Percentiles rank a stretch among this genome's conserved stretches.
These are phyloP conservation scores for Nannoperca australis DNA, from an alignment of 2,797 vertebrate species.

Conservation along the genomic window DNA sequence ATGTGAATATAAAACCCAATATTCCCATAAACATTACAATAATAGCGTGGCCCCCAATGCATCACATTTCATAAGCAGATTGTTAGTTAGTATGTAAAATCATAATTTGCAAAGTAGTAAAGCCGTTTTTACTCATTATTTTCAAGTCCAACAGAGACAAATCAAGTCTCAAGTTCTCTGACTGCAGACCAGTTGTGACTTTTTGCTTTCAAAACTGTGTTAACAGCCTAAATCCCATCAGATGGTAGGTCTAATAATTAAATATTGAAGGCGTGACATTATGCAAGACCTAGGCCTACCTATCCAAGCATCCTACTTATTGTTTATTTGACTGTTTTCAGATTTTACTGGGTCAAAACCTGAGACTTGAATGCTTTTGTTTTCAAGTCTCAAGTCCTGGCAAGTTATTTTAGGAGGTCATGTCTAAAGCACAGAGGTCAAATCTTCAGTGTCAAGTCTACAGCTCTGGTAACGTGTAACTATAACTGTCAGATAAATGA, in stretches of 20 bases:
- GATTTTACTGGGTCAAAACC: not conserved
- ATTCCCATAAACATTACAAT: no score
- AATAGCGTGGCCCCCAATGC: not conserved
- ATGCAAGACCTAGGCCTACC: no score
- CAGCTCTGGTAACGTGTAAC: not conserved
- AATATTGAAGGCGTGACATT: not conserved
- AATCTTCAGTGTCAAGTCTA: not conserved
- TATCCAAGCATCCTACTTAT: not conserved
- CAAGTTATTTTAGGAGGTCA: not conserved
- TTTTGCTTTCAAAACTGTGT: not conserved
- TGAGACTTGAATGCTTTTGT: not conserved
- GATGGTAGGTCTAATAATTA: not conserved
- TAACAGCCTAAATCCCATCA: not conserved
- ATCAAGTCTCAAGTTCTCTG: not conserved
- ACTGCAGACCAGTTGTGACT: no score
- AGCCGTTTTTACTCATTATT: no score
- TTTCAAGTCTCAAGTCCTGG: not conserved
- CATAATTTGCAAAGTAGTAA: no score
- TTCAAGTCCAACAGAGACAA: not conserved
- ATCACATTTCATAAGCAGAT: not conserved
- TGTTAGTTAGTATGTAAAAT: no score
- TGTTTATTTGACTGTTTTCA: not conserved
- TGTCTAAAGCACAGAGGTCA: not conserved
- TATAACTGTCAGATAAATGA: not conserved
- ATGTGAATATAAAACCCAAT: not conserved